Percentiles rank a stretch among this genome's conserved stretches.
phyloP scores from a whole-genome alignment of 2,113 vertebrate species.

The Azemiops feae region DNA sequence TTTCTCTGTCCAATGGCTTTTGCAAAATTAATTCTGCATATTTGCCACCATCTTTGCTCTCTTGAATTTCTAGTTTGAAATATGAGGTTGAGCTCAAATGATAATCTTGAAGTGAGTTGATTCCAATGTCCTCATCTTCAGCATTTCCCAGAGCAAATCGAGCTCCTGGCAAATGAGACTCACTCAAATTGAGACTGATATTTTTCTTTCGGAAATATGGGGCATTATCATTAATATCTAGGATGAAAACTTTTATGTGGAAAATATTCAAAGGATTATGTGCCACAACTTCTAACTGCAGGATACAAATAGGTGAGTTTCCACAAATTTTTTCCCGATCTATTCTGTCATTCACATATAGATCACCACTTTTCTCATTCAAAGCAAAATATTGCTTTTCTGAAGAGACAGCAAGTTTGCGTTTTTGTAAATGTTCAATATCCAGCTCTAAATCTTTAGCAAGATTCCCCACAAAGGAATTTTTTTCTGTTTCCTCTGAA shows the following conservation, averaged over 20 bases:
- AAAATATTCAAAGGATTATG: constrained; percentile 66
- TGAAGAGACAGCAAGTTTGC: constrained; percentile 53
- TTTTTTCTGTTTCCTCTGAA: constrained; percentile 56
- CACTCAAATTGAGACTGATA: constrained; percentile 68
- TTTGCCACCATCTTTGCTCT: constrained; percentile 53
- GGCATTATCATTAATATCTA: constrained; percentile 66
- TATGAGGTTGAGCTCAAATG: constrained; percentile 59
- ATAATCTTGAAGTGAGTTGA: constrained; percentile 71
- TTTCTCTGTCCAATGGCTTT: constrained; percentile 66
- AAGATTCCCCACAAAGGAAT: constrained; percentile 53
- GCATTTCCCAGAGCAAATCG: constrained; percentile 69
- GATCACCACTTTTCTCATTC: constrained; percentile 49
- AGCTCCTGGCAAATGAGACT: constrained; percentile 60
- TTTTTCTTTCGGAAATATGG: constrained; percentile 62
- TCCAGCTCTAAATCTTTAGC: constrained; percentile 60
- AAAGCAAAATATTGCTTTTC: constrained; percentile 57
- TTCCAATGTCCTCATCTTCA: constrained; percentile 71
- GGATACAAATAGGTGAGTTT: constrained; percentile 39
- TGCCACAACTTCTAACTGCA: constrained; percentile 59
- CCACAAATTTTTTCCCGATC: constrained; percentile 62
- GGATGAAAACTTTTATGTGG: constrained; percentile 51
- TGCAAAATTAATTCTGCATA: constrained; percentile 67
- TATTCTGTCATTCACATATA: constrained; percentile 59
- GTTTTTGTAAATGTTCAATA: constrained; percentile 44
- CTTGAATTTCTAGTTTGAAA: constrained; percentile 67